phyloP scores from a whole-genome alignment of 2,113 vertebrate species.

The Amphilophus citrinellus region DNA sequence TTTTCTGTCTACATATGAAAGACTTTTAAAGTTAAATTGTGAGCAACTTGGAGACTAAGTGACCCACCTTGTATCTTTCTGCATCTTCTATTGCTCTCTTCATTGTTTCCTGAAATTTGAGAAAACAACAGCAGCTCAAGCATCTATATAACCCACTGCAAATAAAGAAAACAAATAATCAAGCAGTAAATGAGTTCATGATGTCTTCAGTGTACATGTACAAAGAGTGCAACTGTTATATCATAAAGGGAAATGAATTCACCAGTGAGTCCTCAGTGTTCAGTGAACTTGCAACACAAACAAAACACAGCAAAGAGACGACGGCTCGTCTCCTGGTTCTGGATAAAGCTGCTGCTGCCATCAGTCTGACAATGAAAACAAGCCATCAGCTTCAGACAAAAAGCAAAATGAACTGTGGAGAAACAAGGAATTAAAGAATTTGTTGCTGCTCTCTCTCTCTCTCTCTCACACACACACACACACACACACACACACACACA shows the following conservation, averaged over 20 bases:
- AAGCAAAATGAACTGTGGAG: not conserved
- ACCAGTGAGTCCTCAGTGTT: not conserved
- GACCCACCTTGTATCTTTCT: not conserved
- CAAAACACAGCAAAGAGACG: not conserved
- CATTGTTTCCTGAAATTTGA: not conserved
- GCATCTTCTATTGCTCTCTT: rapidly evolving
- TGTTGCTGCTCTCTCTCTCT: no score
- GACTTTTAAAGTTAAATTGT: not conserved
- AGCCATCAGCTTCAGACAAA: rapidly evolving
- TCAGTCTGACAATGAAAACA: not conserved
- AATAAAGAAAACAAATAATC: not conserved
- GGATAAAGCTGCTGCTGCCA: not conserved
- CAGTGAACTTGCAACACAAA: not conserved
- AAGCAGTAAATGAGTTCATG: not conserved
- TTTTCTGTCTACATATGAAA: not conserved
- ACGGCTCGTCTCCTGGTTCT: rapidly evolving
- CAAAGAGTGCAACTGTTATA: not conserved
- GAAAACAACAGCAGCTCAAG: not conserved
- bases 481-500: no score
- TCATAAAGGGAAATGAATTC: not conserved
- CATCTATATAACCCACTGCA: not conserved
- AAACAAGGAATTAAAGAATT: rapidly evolving
- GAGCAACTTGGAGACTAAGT: not conserved
- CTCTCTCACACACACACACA: no score
- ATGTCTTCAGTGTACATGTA: not conserved